These are phyloP conservation scores for Ursus arctos DNA, from an alignment of 2,113 vertebrate species.

Conservation along the genomic window DNA sequence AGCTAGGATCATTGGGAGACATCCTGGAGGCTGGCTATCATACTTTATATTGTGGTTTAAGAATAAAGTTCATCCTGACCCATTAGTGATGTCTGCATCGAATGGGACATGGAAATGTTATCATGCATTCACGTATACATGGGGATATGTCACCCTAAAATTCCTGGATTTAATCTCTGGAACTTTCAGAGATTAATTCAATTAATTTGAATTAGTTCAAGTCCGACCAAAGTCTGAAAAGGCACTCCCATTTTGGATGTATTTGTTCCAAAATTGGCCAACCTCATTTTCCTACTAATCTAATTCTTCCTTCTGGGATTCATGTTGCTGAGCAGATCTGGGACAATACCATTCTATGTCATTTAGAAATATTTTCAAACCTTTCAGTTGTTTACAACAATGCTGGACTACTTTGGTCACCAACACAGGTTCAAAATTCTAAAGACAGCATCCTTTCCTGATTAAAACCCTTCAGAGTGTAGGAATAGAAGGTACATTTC, in stretches of 20 bases:
- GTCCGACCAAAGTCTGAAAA: background rate
- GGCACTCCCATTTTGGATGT: background rate
- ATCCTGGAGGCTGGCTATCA: background rate
- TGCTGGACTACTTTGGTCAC: background rate
- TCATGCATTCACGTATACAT: background rate
- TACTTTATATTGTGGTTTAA: background rate
- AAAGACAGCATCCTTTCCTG: background rate
- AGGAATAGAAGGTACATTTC: no score
- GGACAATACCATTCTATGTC: background rate
- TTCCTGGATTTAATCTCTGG: background rate
- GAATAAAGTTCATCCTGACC: background rate
- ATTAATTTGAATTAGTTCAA: background rate
- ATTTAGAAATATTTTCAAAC: background rate
- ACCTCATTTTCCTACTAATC: background rate
- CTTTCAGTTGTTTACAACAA: background rate
- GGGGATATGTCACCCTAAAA: background rate
- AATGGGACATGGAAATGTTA: background rate
- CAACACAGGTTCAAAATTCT: background rate
- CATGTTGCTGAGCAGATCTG: background rate
- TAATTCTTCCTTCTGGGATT: background rate
- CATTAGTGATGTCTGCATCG: background rate
- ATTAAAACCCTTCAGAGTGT: no score
- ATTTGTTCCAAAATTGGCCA: slow-evolving; percentile 4
- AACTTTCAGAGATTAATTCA: background rate
- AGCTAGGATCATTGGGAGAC: background rate